Percentiles rank a stretch among this genome's conserved stretches.
These are phyloP conservation scores for Bombus superbus DNA, from an alignment of 1,140 invertebrate genomes.

Conservation along the genomic window DNA sequence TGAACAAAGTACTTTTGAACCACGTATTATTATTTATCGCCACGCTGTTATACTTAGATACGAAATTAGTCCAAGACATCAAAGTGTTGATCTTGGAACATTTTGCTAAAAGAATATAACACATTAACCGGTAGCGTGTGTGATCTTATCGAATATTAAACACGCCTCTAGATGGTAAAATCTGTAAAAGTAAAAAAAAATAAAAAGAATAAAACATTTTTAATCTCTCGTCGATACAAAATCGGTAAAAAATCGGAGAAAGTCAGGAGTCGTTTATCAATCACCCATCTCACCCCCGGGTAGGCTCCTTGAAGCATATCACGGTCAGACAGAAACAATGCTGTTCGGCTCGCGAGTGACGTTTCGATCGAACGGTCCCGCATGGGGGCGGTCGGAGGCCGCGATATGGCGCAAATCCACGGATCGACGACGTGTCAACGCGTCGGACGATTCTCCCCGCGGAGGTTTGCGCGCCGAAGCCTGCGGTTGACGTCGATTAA, in stretches of 20 bases:
- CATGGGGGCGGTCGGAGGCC: slow-evolving; percentile 9
- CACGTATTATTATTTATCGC: too few relatives aligned
- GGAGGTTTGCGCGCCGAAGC: slow-evolving; percentile 68
- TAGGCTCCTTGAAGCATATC: neutral
- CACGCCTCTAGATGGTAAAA: too few relatives aligned
- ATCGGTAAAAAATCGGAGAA: neutral
- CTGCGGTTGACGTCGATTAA: slow-evolving; percentile 82
- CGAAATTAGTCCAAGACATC: too few relatives aligned
- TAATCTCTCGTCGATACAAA: too few relatives aligned
- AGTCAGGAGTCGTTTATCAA: neutral
- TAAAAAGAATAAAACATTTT: too few relatives aligned
- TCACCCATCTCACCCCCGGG: neutral
- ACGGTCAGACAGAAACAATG: neutral
- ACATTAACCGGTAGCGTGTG: too few relatives aligned
- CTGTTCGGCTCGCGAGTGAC: neutral
- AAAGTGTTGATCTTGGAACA: too few relatives aligned
- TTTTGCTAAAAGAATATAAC: too few relatives aligned
- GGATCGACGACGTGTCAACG: slow-evolving; percentile 70
- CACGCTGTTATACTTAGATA: too few relatives aligned
- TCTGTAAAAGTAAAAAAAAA: too few relatives aligned
- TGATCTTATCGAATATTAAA: too few relatives aligned
- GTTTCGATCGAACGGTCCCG: neutral
- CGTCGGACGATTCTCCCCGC: slow-evolving; percentile 68
- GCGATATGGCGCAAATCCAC: slow-evolving; percentile 51
- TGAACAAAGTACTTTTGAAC: too few relatives aligned